Evolutionary conservation across 2,888 invertebrate genomes (phyloP), one percentile per base, ranked within the genome.

Genomic region (Uloborus plumipes): DNA sequence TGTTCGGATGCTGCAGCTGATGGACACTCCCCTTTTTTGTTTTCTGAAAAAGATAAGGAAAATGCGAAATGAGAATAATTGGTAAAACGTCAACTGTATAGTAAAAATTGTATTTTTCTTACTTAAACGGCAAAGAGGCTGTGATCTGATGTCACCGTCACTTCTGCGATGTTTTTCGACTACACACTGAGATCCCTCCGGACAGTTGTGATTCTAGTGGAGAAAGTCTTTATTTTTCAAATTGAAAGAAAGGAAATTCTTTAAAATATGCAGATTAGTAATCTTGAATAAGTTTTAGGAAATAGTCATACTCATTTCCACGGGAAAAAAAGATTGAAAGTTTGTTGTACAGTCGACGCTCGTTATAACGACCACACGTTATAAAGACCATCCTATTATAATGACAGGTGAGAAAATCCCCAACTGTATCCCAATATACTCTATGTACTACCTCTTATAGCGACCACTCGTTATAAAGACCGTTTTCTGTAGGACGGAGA

Each of bases 41-140:
- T 47, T 22, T 62, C 85, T 85, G 18, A 15, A 70, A 31, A 53
- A 55, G 53, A 18, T 51, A 61, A 14, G 6, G 14, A 55, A 55
- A 55, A 39, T 39, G 3, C 9, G 1, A 39, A 39, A 1, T 39
- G 39, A 39, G 7, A 0, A 6, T 7, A 39, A 39, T 9, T 39
- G 39, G 9, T 7, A 39, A 26, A 39, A 9, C 11, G 9, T 39
- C 7, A 39, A 39, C 9, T n/a, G 15, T 62, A 62, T 62, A 16
- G 6, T 26, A 4, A 69, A 39, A n/a, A n/a, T n/a, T 26, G 3
- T 13, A 53, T 31, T 26, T 0, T 31, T 26, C 90, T 90, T 89
- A 94, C 94, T 90, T 85, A 90, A 88, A 88, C 93, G 91, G 88
- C 94, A 94, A 79, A 92, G 91, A 1, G 93, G 91, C 79, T 90